A percentile compares a stretch with the other conserved stretches of the same genome.
Conservation (phyloP, 2,113 vertebrate genomes). For the Bufo gargarizans region DNA sequence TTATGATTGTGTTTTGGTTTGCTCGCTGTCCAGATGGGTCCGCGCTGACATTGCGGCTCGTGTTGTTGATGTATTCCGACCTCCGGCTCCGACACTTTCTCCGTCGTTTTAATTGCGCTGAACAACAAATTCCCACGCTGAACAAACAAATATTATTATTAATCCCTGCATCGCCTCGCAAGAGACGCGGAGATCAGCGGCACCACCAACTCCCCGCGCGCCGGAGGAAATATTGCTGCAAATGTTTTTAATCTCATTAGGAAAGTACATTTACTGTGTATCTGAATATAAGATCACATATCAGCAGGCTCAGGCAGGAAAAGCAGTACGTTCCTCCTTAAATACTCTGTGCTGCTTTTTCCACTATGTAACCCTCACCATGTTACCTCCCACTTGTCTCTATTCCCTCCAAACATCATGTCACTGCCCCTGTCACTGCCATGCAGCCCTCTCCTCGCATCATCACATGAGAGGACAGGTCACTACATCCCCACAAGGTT, state of each 20-base stretch:
- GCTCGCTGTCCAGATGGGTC: constrained; percentile 45
- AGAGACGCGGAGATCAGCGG: not conserved
- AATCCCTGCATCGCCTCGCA: not conserved
- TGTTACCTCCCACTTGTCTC: too few species aligned
- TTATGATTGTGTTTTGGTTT: constrained; percentile 42
- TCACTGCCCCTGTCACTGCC: too few species aligned
- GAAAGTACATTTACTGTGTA: not conserved
- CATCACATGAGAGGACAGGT: too few species aligned
- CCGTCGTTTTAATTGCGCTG: not conserved
- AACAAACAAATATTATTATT: constrained; percentile 37
- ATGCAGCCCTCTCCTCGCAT: too few species aligned
- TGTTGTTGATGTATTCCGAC: constrained; percentile 15
- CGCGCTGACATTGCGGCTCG: constrained; percentile 11
- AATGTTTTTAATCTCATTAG: not conserved
- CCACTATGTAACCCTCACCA: too few species aligned
- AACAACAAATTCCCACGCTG: not conserved
- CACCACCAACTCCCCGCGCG: not conserved
- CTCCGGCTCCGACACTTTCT: not conserved
- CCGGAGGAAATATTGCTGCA: not conserved
- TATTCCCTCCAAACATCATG: too few species aligned
- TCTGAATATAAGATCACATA: not conserved
- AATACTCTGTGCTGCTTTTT: not conserved
- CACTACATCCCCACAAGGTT: too few species aligned
- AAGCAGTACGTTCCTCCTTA: not conserved
- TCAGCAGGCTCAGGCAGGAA: not conserved